A percentile compares a stretch with the other conserved stretches of the same genome.
Evolutionary conservation across 2,888 invertebrate genomes (phyloP).

Genomic region (Drosophila algonquin): DNA sequence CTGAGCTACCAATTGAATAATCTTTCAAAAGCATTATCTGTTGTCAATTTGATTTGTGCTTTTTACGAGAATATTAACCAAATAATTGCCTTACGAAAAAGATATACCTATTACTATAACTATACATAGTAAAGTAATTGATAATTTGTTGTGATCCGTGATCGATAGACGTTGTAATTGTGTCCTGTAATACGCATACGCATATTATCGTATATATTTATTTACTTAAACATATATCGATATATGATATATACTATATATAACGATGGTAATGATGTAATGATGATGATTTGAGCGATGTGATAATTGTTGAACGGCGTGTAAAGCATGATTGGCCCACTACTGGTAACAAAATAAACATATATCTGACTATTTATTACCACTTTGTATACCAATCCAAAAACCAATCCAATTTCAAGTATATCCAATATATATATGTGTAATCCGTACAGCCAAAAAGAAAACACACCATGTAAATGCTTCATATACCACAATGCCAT

Average conservation of each 20-base stretch:
- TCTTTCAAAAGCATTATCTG: constrained; percentile 56
- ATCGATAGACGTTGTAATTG: constrained; percentile 68
- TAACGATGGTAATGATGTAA: constrained; percentile 37
- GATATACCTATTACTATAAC: background rate
- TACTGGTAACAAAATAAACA: constrained; percentile 80
- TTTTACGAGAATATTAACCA: constrained; percentile 42
- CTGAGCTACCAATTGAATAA: constrained; percentile 22
- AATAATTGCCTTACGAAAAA: background rate
- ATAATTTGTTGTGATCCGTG: constrained; percentile 61
- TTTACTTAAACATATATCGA: constrained; percentile 27
- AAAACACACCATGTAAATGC: constrained; percentile 41
- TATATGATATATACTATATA: background rate
- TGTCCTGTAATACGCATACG: constrained; percentile 37
- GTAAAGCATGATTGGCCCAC: constrained; percentile 84
- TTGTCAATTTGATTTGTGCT: constrained; percentile 71
- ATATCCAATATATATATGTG: constrained; percentile 27
- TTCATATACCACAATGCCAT: constrained; percentile 33
- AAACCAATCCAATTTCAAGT: constrained; percentile 39
- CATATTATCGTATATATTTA: constrained; percentile 21
- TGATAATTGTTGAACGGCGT: constrained; percentile 78
- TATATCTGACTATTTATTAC: constrained; percentile 44
- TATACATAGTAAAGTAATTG: constrained; percentile 38
- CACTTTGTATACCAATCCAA: constrained; percentile 43
- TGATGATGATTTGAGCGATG: constrained; percentile 75
- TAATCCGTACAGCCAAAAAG: constrained; percentile 30